Evolutionary conservation across 2,888 invertebrate species (phyloP), one percentile per base, ranked within the genome.

Genomic region (Hypomecis punctinalis): DNA sequence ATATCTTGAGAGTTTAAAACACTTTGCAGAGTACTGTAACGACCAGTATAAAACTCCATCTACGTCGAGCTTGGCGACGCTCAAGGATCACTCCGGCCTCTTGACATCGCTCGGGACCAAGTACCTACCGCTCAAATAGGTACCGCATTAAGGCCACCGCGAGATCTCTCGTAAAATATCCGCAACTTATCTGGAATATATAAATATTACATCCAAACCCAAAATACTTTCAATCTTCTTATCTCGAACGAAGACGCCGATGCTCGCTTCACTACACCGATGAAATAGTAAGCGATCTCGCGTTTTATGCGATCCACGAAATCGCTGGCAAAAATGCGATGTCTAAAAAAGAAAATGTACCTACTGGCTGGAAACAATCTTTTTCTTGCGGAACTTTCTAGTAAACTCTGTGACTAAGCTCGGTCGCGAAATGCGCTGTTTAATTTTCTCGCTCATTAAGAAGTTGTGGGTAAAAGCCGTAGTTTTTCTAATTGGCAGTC

Each of bases 111-210:
- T 61, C 54, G 49, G 57, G 48, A 51, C 61, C 58, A 60, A 69
- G 59, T 63, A 49, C 49, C 65, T 63, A 49, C 49, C 65, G n/a
- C 54, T 67, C 60, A 23, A 48, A 65, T 62, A 45, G 6, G 23
- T 43, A 51, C 13, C 45, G 57, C 56, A 61, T 58, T 56, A 51
- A 49, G 56, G 57, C 56, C 56, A 49, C 56, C 59, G 63, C 37
- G 40, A 68, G 53, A 62, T 53, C 53, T 61, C 36, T 47, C 56
- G 68, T 67, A 71, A 63, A 69, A 63, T 62, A 58, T 60, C 58
- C 52, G 35, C 45, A 63, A 60, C 64, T 63, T 68, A 70, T 69
- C 71, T 69, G 37, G 57, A 66, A 66, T 60, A 23, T 60, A 63
- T 61, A 63, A 63, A 69, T 49, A 56, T 67, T 42, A 49, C 51